Percentiles rank a stretch among this genome's conserved stretches.
These are phyloP conservation scores for Tineola bisselliella DNA, from an alignment of 2,888 invertebrate genomes.

Conservation along the genomic window DNA sequence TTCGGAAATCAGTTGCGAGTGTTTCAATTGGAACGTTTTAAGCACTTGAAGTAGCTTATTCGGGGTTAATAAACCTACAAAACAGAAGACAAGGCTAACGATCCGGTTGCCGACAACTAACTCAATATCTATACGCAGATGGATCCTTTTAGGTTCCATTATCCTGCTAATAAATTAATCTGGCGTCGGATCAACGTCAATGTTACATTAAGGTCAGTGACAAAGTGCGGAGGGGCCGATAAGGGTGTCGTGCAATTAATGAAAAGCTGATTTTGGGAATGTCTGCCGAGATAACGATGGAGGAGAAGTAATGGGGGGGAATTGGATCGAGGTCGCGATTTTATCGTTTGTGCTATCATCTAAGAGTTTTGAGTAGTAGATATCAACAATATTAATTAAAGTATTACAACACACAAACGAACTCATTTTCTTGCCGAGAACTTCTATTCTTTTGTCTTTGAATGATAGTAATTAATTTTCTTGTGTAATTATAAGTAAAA, in stretches of 20 bases:
- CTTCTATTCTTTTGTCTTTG: constrained; percentile 3
- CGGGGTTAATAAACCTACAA: constrained; percentile 9
- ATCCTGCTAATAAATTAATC: constrained; percentile 51
- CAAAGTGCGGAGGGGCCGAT: constrained; percentile 32
- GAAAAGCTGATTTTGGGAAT: constrained; percentile 51
- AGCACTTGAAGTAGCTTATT: background rate
- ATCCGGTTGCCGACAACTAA: constrained; percentile 33
- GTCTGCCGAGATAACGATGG: constrained; percentile 37
- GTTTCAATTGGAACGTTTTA: background rate
- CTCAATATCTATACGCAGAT: constrained; percentile 38
- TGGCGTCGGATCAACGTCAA: constrained; percentile 51
- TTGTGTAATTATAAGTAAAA: constrained; percentile 11
- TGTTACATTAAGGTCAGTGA: constrained; percentile 40
- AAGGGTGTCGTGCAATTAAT: constrained; percentile 51
- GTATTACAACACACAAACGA: background rate
- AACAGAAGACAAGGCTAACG: background rate
- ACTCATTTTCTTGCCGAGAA: background rate
- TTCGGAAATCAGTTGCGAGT: background rate
- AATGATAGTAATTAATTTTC: background rate
- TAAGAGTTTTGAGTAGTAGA: constrained; percentile 12
- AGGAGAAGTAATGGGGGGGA: constrained; percentile 12
- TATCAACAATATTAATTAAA: constrained; percentile 8
- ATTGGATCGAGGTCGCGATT: constrained; percentile 15
- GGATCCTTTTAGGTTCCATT: constrained; percentile 21
- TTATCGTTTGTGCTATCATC: constrained; percentile 13